Evolutionary conservation across 2,797 vertebrate genomes (phyloP), one percentile per base, ranked within the genome.

Genomic region (Gobio occitaniae): DNA sequence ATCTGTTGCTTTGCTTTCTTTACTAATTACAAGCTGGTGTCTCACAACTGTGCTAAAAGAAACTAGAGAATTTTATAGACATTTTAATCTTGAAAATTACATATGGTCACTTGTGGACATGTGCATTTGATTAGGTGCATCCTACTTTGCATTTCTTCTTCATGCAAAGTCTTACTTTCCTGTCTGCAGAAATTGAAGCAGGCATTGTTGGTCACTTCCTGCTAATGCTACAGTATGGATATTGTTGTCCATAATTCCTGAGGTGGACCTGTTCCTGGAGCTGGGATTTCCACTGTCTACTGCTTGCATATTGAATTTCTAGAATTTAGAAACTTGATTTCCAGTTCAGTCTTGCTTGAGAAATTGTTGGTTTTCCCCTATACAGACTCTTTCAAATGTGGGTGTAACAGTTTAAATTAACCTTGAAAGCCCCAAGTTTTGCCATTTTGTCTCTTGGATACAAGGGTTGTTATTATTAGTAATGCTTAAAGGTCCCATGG

Each of bases 401-500:
- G 65, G 36, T 81, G 50, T 81, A 21, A 81, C 36, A 70, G 9
- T 81, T 70, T 44, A 17, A 44, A 44, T 29, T 7, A 59, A 71
- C 36, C n/a, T 59, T 66, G 66, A 81, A 71, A 81, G 52, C 15
- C 50, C 66, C 66, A 6, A 15, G n/a, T 68, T 69, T 16, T n/a
- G 21, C 1, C 25, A 19, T 72, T 74, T 25, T 25, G 21, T 25
- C 21, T 25, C 2, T 25, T 47, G 3, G 47, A 25, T 44, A 41
- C 66, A n/a, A n/a, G 3, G 6, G 41, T 15, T 47, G 3, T 32
- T 52, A 36, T 15, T 47, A 6, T 32, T 52, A 36, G 1, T 12
- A 74, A 52, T 74, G 47, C 25, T 74, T 32, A 32, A 25, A 25
- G 25, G 25, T 25, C 25, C 25, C 25, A 25, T 25, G 25, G 25